Percentiles rank a stretch among this genome's conserved stretches.
These are phyloP conservation scores for Rhabdornis inornatus DNA, from an alignment of 2,113 vertebrate species.

Conservation along the genomic window DNA sequence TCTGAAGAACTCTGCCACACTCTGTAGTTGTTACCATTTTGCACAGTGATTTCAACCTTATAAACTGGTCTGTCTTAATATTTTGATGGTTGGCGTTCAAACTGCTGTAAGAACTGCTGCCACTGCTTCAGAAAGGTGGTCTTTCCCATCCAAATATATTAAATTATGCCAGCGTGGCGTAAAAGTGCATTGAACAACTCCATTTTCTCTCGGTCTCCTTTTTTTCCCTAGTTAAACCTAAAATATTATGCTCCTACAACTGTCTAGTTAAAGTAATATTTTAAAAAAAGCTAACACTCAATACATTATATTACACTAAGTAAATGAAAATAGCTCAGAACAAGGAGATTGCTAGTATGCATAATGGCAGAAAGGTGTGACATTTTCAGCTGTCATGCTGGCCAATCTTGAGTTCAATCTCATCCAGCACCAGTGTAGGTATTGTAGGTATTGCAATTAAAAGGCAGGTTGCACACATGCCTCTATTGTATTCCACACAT, in stretches of 20 bases:
- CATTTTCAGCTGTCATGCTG: slow-evolving; percentile 35
- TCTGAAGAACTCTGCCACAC: background rate
- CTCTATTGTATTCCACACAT: background rate
- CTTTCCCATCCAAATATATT: background rate
- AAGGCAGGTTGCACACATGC: background rate
- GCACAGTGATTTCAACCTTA: background rate
- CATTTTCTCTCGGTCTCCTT: background rate
- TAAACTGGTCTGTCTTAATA: slow-evolving; percentile 10
- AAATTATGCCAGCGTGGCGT: background rate
- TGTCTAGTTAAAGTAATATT: background rate
- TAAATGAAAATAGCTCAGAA: slow-evolving; percentile 20
- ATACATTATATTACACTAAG: background rate
- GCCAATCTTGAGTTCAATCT: slow-evolving; percentile 25
- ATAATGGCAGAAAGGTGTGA: background rate
- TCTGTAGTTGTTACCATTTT: background rate
- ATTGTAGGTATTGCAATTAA: background rate
- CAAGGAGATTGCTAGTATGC: background rate
- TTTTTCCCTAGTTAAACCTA: background rate
- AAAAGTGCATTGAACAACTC: background rate
- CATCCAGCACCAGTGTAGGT: background rate
- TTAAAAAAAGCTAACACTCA: background rate
- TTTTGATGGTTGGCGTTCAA: background rate
- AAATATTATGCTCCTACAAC: background rate
- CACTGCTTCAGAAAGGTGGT: background rate
- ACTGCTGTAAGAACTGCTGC: background rate